Evolutionary conservation across 2,113 vertebrate species (phyloP).

Genomic region (Gobius niger): DNA sequence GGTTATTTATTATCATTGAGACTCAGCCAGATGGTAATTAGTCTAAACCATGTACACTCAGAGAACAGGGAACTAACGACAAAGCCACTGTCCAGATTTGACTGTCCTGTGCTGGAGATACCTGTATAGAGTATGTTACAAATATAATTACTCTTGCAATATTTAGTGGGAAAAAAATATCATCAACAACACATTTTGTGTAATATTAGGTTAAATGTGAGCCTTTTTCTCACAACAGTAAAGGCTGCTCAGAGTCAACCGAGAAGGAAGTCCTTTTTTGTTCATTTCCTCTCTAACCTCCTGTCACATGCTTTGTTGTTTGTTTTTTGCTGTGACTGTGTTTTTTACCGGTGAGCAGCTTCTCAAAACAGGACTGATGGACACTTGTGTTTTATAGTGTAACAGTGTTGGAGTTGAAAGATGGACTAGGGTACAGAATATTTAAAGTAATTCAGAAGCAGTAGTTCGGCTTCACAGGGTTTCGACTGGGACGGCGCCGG

Average conservation of each 20-base stretch:
- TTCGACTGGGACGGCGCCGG: slow-evolving; percentile 42
- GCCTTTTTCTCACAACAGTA: background rate
- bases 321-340: background rate
- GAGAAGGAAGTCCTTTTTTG: background rate
- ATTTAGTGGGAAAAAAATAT: background rate
- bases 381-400: slow-evolving; percentile 9
- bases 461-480: slow-evolving; percentile 19
- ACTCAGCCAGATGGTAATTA: too few relatives aligned
- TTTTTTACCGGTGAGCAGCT: slow-evolving; percentile 8
- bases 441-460: slow-evolving; percentile 25
- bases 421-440: background rate
- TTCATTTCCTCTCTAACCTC: slow-evolving; percentile 11
- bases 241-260: background rate
- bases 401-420: slow-evolving; percentile 1
- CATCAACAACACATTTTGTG: background rate
- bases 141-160: too few relatives aligned
- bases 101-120: too few relatives aligned
- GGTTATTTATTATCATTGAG: too few relatives aligned
- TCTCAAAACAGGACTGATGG: slow-evolving; percentile 9
- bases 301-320: slow-evolving; percentile 10
- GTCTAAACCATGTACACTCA: too few relatives aligned
- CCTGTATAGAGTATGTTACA: too few relatives aligned
- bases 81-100: too few relatives aligned
- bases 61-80: too few relatives aligned
- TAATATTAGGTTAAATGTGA: background rate